A percentile compares a stretch with the other conserved stretches of the same genome.
Evolutionary conservation across 2,113 vertebrate species (phyloP).

Genomic region (Turnix velox): DNA sequence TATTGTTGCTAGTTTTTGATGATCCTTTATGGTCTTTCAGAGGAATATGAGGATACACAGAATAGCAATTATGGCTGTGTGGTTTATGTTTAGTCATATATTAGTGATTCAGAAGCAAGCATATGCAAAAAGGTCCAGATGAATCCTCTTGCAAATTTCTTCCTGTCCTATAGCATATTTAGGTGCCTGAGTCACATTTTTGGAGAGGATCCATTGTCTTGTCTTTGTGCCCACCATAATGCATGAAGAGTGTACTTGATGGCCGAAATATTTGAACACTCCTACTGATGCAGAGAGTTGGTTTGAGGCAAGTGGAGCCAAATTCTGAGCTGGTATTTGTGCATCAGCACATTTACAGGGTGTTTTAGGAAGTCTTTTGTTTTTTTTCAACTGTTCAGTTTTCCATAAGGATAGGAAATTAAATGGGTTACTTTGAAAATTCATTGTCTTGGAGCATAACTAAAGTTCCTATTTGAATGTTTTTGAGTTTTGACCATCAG

Average conservation of each 20-base stretch:
- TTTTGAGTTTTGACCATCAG: neutral
- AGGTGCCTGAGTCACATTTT: neutral
- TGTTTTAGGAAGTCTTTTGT: neutral
- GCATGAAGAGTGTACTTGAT: neutral
- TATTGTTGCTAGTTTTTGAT: neutral
- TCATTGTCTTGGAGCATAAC: neutral
- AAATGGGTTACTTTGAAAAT: neutral
- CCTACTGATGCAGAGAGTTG: neutral
- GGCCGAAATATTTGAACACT: neutral
- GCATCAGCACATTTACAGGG: neutral
- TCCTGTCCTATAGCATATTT: neutral
- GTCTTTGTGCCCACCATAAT: neutral
- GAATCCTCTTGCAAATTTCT: neutral
- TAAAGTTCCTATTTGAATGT: neutral
- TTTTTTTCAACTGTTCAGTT: neutral
- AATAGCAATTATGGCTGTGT: neutral
- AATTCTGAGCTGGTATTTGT: neutral
- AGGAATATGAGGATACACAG: neutral
- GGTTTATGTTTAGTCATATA: constrained; percentile 17
- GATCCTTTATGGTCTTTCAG: neutral
- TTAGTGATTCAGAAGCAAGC: constrained; percentile 33
- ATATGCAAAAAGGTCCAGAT: neutral
- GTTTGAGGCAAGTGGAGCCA: neutral
- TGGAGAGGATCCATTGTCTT: neutral
- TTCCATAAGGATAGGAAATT: neutral